Evolutionary conservation across 2,797 vertebrate genomes (phyloP).

Genomic region (Mycteria americana): DNA sequence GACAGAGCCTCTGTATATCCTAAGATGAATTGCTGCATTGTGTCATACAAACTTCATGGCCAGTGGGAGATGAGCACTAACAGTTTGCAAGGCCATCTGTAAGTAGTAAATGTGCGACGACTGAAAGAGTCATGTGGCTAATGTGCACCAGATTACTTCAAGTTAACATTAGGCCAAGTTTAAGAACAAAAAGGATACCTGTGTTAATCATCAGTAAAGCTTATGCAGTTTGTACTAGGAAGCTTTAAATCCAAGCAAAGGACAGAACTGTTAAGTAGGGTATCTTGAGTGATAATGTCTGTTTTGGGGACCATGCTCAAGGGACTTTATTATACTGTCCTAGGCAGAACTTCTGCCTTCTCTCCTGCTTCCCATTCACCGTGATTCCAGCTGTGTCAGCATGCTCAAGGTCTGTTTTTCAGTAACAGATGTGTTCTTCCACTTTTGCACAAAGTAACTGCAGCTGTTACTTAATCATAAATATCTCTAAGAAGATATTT

Average conservation of each 20-base stretch:
- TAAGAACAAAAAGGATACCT: neutral
- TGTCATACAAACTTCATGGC: neutral
- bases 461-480: conserved; percentile 47
- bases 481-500: conserved; percentile 41
- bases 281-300: neutral
- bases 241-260: neutral
- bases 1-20: neutral
- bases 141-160: neutral
- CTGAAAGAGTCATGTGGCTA: neutral
- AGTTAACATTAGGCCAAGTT: neutral
- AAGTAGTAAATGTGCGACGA: neutral
- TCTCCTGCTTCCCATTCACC: neutral
- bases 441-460: conserved; percentile 24
- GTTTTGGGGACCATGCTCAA: neutral
- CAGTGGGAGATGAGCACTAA: neutral
- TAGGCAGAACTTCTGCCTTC: neutral
- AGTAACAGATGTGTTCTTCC: conserved; percentile 16
- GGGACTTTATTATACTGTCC: neutral
- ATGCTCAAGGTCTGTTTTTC: neutral
- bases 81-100: neutral
- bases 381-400: neutral
- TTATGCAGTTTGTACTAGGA: neutral
- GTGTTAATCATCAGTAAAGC: neutral
- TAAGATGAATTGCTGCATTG: neutral
- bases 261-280: neutral